phyloP scores from a whole-genome alignment of 2,888 invertebrate genomes.

The Heptascelio sp. region DNA sequence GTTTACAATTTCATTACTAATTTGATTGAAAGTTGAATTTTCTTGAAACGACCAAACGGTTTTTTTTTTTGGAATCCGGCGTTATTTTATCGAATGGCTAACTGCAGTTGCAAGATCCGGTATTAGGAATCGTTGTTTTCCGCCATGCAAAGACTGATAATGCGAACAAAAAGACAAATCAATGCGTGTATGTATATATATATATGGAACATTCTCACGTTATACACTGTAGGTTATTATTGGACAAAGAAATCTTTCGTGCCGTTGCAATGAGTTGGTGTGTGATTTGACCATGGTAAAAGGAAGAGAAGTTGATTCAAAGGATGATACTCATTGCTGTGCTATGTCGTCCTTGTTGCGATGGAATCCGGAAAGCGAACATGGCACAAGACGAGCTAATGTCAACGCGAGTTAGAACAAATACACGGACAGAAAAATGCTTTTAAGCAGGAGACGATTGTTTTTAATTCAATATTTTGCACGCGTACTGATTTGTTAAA shows the following conservation, averaged over 20 bases:
- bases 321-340: slow-evolving; percentile 75
- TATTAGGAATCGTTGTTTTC: slow-evolving; percentile 39
- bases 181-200: too few species aligned
- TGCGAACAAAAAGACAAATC: slow-evolving; percentile 45
- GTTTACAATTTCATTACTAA: too few species aligned
- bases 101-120: slow-evolving; percentile 39
- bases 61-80: too few species aligned
- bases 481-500: too few species aligned
- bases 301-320: slow-evolving; percentile 72
- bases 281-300: slow-evolving; percentile 64
- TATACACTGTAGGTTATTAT: slow-evolving; percentile 41
- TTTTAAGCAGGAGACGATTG: too few species aligned
- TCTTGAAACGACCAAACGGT: too few species aligned
- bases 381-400: slow-evolving; percentile 55
- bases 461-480: background rate
- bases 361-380: slow-evolving; percentile 80
- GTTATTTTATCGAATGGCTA: too few species aligned
- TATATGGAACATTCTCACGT: slow-evolving; percentile 55
- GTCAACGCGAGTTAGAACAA: slow-evolving; percentile 15
- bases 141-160: slow-evolving; percentile 37
- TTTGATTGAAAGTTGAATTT: too few species aligned
- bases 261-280: slow-evolving; percentile 75
- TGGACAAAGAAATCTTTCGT: slow-evolving; percentile 76
- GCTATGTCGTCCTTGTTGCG: slow-evolving; percentile 77
- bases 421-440: too few species aligned